Percentiles rank a stretch among this genome's conserved stretches.
Evolutionary conservation across 2,888 invertebrate species (phyloP).

Genomic region (Eretmocerus hayati): DNA sequence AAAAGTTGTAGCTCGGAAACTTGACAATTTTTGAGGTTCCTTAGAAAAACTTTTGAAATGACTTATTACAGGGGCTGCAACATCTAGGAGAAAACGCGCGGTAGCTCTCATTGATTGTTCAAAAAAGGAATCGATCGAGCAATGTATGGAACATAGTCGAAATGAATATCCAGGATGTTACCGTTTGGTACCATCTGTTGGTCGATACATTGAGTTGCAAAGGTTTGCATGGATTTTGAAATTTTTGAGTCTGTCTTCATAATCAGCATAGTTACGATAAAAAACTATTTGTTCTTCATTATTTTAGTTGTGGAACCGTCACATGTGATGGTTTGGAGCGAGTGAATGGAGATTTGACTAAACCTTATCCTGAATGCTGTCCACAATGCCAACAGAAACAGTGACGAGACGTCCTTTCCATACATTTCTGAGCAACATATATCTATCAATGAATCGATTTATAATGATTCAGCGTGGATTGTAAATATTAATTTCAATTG

Average conservation of each 20-base stretch:
- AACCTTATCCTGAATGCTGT: slow-evolving; percentile 10
- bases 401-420: too few relatives aligned
- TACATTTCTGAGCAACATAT: too few relatives aligned
- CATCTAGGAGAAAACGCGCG: neutral
- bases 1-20: too few relatives aligned
- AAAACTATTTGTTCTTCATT: too few relatives aligned
- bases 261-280: too few relatives aligned
- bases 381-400: neutral
- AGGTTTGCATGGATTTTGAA: too few relatives aligned
- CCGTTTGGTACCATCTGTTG: neutral
- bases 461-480: too few relatives aligned
- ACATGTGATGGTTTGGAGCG: neutral
- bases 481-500: too few relatives aligned
- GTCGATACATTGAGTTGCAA: neutral
- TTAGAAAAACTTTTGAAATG: neutral
- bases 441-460: too few relatives aligned
- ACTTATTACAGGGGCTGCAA: neutral
- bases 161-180: neutral
- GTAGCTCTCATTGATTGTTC: neutral
- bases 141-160: neutral
- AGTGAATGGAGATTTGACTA: slow-evolving; percentile 2
- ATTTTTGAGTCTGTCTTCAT: too few relatives aligned
- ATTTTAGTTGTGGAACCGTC: slow-evolving; percentile 4
- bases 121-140: neutral
- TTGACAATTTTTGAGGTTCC: too few relatives aligned